These are phyloP conservation scores for Heterochromis multidens DNA, from an alignment of 2,113 vertebrate species.

Conservation along the genomic window DNA sequence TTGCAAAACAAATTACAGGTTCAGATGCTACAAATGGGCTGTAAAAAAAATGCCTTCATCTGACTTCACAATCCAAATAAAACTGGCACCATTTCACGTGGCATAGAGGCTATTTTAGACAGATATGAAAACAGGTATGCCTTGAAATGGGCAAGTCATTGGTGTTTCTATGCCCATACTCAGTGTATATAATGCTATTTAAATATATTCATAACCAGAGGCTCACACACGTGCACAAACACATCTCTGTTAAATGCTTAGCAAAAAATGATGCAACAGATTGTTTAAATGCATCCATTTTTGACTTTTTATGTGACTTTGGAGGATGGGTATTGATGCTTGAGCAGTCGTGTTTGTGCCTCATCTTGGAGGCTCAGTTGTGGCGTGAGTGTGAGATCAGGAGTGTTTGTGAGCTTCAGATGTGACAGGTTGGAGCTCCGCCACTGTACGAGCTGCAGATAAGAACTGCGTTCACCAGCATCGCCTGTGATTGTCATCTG, in stretches of 20 bases:
- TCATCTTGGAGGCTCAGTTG: neutral
- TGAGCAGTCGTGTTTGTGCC: neutral
- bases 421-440: neutral
- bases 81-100: neutral
- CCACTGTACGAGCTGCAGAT: neutral
- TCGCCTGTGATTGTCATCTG: neutral
- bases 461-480: neutral
- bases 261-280: neutral
- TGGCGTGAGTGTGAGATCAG: neutral
- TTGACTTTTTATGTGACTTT: neutral
- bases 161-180: neutral
- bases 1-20: neutral
- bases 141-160: neutral
- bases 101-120: neutral
- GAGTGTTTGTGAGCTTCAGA: neutral
- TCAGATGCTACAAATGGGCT: neutral
- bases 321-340: neutral
- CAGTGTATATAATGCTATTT: rapidly evolving
- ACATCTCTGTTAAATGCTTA: neutral
- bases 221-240: neutral
- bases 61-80: neutral
- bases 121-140: neutral
- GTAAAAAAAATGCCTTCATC: neutral
- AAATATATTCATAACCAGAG: neutral
- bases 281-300: neutral